Evolutionary conservation across 1,140 invertebrate species (phyloP), one percentile per base, ranked within the genome.

Genomic region (Ceratina japonica): DNA sequence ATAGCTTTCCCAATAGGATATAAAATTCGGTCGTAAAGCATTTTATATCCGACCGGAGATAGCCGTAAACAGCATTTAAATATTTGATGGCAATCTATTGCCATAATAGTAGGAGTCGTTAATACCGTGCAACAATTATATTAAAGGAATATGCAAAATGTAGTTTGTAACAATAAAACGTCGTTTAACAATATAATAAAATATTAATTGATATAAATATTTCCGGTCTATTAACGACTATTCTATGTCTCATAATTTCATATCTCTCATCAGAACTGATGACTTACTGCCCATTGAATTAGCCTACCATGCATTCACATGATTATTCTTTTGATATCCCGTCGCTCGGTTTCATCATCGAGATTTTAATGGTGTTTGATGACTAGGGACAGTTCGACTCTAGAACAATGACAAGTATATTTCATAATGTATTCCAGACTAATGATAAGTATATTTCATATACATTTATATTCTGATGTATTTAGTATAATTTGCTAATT

Each of bases 321-420:
- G 22, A 27, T 10, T 16, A 56, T 62, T 64, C 54, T 62, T 58
- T 27, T 22, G 16, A 16, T 54, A 12, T 62, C 52, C 44, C 18
- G 12, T 18, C 15, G 72, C 15, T 12, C 1, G 13, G 18, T 81
- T 76, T 82, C 81, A 4, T 51, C 69, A 71, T 66, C 37, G 22
- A 58, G 15, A 8, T 54, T 22, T 20, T 44, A 49, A 31, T 16
- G 58, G n/a, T n/a, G 10, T 27, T 58, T 62, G 20, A 54, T 37
- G 5, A 51, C 16, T 20, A 49, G 15, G 13, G 61, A 27, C 37
- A 44, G 52, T 44, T 27, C 22, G 18, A 0, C 18, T 10, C 44
- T 24, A 18, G 37, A 20, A 4, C 12, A 72, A 37, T 61, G n/a
- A 72, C 37, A n/a, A 59, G 54, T 3, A 51, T 49, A 12, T 66